Percentiles rank a stretch among this genome's conserved stretches.
Conservation (phyloP, 2,797 vertebrate genomes). For the Spheniscus humboldti region DNA sequence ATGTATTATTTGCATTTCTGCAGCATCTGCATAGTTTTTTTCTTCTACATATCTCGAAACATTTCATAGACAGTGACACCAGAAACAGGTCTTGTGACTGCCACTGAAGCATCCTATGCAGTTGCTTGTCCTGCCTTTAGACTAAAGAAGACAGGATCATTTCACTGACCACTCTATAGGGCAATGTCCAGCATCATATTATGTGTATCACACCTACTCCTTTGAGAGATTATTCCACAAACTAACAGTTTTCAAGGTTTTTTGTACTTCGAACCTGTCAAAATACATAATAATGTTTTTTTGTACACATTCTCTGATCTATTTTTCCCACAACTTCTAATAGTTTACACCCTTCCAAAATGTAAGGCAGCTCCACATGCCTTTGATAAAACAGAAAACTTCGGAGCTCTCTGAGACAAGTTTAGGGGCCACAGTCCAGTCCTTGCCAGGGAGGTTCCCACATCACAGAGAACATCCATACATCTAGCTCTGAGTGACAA, state of each 20-base stretch:
- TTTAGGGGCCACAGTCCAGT: not conserved
- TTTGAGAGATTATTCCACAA: not conserved
- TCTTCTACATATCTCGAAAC: not conserved
- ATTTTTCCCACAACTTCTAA: not conserved
- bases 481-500: not conserved
- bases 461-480: not conserved
- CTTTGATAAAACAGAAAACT: not conserved
- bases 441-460: not conserved
- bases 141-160: not conserved
- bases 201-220: not conserved
- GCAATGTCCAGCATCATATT: not conserved
- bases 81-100: not conserved
- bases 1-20: not conserved
- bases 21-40: not conserved
- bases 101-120: not conserved
- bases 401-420: not conserved
- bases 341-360: not conserved
- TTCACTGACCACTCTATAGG: not conserved
- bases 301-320: not conserved
- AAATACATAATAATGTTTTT: not conserved
- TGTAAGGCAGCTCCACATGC: not conserved
- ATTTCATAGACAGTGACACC: not conserved
- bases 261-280: not conserved
- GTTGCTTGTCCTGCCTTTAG: not conserved
- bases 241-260: not conserved